Conservation (phyloP, 2,797 vertebrate species). For the Lepus townsendii region DNA sequence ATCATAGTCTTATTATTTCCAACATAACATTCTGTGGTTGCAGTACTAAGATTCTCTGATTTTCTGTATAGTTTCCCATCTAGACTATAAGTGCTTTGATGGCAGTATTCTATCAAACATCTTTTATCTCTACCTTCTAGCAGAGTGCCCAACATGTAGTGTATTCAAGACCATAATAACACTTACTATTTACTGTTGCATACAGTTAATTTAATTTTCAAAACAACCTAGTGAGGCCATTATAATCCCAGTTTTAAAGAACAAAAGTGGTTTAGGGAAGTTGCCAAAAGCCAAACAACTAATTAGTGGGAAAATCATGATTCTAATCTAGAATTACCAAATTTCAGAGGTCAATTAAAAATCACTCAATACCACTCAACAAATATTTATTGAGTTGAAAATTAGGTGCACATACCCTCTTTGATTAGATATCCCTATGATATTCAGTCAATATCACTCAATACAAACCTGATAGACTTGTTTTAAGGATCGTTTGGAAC, state of each 20-base stretch:
- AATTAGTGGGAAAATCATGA: background rate
- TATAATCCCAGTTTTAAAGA: slow-evolving; percentile 44
- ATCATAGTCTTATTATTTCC: background rate
- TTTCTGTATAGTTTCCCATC: slow-evolving; percentile 44
- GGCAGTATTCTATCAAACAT: background rate
- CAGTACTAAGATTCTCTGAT: background rate
- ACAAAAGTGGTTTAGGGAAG: background rate
- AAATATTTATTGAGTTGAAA: slow-evolving; percentile 46
- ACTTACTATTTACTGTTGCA: background rate
- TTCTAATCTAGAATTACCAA: slow-evolving; percentile 39
- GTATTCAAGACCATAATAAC: background rate
- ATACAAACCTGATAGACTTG: background rate
- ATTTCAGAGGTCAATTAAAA: slow-evolving; percentile 34
- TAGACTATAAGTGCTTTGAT: background rate
- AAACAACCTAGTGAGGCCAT: background rate
- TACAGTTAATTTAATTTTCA: slow-evolving; percentile 36
- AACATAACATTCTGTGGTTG: background rate
- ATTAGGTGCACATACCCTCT: slow-evolving; percentile 14
- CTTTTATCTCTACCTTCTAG: slow-evolving; percentile 38
- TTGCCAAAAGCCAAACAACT: slow-evolving; percentile 21
- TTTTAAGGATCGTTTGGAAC: background rate
- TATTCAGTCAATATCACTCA: background rate
- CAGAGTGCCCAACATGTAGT: slow-evolving; percentile 9
- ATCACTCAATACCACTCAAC: background rate
- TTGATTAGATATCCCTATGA: background rate